Percentiles rank a stretch among this genome's conserved stretches.
Conservation (phyloP, 2,113 vertebrate species). For the Peromyscus maniculatus region DNA sequence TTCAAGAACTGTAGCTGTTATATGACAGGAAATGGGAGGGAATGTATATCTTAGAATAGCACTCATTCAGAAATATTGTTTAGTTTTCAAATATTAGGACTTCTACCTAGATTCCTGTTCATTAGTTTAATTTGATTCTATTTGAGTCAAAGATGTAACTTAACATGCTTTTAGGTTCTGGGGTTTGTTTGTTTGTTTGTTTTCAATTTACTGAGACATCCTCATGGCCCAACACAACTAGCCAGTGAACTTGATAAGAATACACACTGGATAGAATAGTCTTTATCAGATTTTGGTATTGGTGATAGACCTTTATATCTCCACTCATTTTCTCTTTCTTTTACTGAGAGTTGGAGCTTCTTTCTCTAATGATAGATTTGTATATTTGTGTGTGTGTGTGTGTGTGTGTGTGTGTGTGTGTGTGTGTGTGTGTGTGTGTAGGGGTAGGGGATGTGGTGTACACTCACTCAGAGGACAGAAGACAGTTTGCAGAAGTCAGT, state of each 20-base stretch:
- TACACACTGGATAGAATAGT: not conserved
- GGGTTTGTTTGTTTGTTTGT: not conserved
- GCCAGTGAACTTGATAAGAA: not conserved
- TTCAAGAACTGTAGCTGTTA: not conserved
- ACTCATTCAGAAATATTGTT: conserved; percentile 17
- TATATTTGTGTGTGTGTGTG: not conserved
- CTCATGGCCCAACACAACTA: not conserved
- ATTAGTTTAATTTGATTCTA: conserved; percentile 34
- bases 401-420: not conserved
- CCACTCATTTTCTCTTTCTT: not conserved
- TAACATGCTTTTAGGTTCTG: not conserved
- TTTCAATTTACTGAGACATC: not conserved
- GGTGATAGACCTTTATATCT: not conserved
- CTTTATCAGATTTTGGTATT: not conserved
- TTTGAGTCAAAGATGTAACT: not conserved
- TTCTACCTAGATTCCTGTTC: conserved; percentile 27
- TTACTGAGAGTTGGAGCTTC: not conserved
- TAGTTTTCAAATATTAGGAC: not conserved
- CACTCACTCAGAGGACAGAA: not conserved
- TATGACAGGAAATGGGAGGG: not conserved
- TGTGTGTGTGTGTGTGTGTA: not conserved
- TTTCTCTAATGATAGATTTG: not conserved
- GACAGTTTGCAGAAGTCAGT: not conserved
- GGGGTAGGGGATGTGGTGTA: too few relatives aligned
- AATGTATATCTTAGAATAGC: not conserved